phyloP scores from a whole-genome alignment of 2,888 invertebrate species.

The Dusona sp. region DNA sequence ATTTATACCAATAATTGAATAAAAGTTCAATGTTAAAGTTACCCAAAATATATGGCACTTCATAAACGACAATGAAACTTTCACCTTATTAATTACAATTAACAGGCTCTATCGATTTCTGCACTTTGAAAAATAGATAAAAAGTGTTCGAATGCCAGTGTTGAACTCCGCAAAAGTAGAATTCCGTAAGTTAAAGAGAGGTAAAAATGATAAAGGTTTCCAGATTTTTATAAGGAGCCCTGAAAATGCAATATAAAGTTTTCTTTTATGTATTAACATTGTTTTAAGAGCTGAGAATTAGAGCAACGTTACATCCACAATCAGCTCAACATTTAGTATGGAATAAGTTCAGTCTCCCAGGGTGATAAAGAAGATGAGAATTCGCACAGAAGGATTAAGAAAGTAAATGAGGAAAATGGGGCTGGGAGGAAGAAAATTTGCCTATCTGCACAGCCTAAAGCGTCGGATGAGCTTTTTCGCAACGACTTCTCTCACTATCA shows the following conservation, averaged over 20 bases:
- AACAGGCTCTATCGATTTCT: too few relatives aligned
- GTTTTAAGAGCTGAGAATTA: slow-evolving; percentile 1
- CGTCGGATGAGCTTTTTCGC: slow-evolving; percentile 46
- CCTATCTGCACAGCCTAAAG: slow-evolving; percentile 63
- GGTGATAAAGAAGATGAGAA: slow-evolving; percentile 61
- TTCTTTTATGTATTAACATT: slow-evolving; percentile 11
- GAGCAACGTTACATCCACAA: slow-evolving; percentile 27
- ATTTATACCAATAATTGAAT: neutral
- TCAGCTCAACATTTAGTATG: slow-evolving; percentile 22
- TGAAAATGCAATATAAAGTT: neutral
- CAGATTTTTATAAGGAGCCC: neutral
- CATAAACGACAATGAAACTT: too few relatives aligned
- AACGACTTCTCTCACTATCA: slow-evolving; percentile 52
- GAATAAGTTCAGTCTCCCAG: slow-evolving; percentile 5
- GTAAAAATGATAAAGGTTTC: neutral
- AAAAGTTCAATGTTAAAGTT: neutral
- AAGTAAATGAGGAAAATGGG: slow-evolving; percentile 48
- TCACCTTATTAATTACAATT: too few relatives aligned
- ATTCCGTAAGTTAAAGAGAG: too few relatives aligned
- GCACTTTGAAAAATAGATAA: too few relatives aligned
- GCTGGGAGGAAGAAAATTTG: slow-evolving; percentile 52
- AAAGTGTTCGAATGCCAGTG: too few relatives aligned
- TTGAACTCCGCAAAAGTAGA: too few relatives aligned
- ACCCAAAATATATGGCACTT: too few relatives aligned
- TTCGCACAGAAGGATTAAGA: slow-evolving; percentile 63